Evolutionary conservation across 2,113 vertebrate genomes (phyloP).

Genomic region (Chrysemys picta): DNA sequence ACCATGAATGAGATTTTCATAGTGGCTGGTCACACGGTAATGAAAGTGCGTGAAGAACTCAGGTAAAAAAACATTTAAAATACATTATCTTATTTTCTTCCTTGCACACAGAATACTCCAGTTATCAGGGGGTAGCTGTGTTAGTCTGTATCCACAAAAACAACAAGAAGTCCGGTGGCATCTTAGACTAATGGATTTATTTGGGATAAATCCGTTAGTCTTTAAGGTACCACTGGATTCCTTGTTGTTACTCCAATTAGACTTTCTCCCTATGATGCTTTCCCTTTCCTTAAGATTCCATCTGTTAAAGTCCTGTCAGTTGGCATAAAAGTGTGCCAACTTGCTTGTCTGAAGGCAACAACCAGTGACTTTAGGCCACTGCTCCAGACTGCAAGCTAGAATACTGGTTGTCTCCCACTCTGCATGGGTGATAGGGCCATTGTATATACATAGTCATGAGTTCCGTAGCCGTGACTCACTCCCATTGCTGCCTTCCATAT

Average conservation of each 20-base stretch:
- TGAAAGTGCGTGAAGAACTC: conserved; percentile 83
- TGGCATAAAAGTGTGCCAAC: not conserved
- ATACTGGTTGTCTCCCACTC: not conserved
- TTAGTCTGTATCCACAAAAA: too few species aligned
- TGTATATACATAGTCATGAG: not conserved
- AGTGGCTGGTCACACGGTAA: conserved; percentile 76
- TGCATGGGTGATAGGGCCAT: not conserved
- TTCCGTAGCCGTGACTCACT: not conserved
- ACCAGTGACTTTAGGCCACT: not conserved
- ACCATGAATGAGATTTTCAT: conserved; percentile 86
- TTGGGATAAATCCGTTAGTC: too few species aligned
- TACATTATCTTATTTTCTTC: not conserved
- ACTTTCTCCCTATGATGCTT: not conserved
- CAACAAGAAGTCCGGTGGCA: too few species aligned
- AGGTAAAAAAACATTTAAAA: conserved; percentile 67
- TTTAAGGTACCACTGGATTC: too few species aligned
- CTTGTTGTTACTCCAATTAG: not conserved
- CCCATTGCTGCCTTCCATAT: not conserved
- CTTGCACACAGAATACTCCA: not conserved
- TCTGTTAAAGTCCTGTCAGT: not conserved
- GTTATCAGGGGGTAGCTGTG: not conserved
- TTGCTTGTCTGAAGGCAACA: not conserved
- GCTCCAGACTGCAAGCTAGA: not conserved
- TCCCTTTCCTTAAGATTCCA: not conserved
- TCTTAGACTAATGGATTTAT: too few species aligned